Percentiles rank a stretch among this genome's conserved stretches.
Conservation (phyloP, 2,113 vertebrate species). For the Corvus cornix region DNA sequence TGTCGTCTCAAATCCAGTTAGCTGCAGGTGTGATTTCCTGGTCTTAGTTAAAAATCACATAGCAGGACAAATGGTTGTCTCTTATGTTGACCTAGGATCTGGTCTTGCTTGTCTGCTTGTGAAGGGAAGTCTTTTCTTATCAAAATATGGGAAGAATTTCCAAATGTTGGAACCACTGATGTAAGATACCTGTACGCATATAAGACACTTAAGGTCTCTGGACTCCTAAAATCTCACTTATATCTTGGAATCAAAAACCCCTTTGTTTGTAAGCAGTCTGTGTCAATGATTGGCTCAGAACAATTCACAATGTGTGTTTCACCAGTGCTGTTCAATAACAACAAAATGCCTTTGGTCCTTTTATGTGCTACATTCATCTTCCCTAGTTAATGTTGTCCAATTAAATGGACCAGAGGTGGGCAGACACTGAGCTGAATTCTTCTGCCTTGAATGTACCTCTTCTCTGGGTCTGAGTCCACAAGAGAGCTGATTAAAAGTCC, state of each 20-base stretch:
- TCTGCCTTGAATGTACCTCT: neutral
- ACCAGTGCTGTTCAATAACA: neutral
- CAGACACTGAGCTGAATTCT: neutral
- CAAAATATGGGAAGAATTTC: neutral
- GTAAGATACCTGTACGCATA: neutral
- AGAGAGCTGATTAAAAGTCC: neutral
- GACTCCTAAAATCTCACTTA: neutral
- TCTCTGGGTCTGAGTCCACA: neutral
- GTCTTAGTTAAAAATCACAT: rapidly evolving
- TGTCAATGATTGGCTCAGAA: neutral
- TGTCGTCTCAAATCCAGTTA: neutral
- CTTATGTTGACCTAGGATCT: neutral
- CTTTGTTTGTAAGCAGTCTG: neutral
- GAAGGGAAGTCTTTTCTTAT: neutral
- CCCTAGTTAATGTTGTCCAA: neutral
- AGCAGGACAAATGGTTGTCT: neutral
- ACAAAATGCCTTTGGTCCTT: neutral
- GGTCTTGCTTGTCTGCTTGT: neutral
- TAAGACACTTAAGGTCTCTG: neutral
- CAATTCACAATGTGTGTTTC: rapidly evolving
- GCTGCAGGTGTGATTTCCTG: neutral
- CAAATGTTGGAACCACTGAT: neutral
- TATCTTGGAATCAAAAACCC: neutral
- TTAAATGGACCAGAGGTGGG: neutral
- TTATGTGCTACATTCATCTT: neutral